Evolutionary conservation across 1,140 invertebrate species (phyloP).

Genomic region (Teleopsis dalmanni): DNA sequence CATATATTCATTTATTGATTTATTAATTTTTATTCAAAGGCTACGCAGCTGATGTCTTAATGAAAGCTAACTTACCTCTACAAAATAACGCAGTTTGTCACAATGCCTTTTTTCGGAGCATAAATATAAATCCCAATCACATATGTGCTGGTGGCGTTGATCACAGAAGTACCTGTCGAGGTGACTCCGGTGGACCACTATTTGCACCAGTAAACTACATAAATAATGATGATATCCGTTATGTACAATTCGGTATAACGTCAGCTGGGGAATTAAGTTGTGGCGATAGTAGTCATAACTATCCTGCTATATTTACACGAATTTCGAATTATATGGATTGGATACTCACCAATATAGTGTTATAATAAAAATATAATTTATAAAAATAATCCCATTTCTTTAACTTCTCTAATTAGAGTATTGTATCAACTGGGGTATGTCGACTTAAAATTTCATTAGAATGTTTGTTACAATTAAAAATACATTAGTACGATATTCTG

Average conservation of each 20-base stretch:
- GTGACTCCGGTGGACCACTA: conserved; percentile 2
- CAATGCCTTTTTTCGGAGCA: neutral
- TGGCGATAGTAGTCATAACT: no score
- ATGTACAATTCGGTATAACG: conserved; percentile 3
- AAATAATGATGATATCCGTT: neutral
- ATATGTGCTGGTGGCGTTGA: neutral
- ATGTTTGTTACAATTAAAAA: no score
- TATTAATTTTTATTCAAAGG: neutral
- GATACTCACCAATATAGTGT: no score
- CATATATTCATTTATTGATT: neutral
- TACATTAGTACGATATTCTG: no score
- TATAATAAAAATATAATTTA: no score
- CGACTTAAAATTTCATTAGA: no score
- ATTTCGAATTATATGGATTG: no score
- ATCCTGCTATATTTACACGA: no score
- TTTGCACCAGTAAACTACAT: neutral
- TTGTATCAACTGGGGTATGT: no score
- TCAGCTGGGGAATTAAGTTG: neutral
- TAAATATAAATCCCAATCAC: neutral
- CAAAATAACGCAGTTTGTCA: neutral
- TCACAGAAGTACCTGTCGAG: neutral
- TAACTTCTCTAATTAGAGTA: no score
- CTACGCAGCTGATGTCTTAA: neutral
- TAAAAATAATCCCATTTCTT: no score
- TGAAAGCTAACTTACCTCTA: neutral